A percentile compares a stretch with the other conserved stretches of the same genome.
Conservation (phyloP, 2,797 vertebrate genomes). For the Microctenopoma steveboyesi region DNA sequence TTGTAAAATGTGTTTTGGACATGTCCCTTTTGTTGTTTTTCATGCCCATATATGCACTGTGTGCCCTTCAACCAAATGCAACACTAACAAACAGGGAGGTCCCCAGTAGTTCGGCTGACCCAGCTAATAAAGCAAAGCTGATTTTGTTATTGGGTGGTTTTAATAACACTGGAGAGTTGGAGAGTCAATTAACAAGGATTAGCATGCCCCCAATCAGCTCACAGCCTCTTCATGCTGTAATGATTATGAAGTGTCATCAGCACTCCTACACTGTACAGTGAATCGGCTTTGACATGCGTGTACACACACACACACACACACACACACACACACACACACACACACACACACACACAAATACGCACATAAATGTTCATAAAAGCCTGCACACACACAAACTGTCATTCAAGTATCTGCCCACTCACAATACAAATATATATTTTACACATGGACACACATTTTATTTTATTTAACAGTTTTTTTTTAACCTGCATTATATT, state of each 20-base stretch:
- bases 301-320: slow-evolving; percentile 6
- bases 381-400: not conserved
- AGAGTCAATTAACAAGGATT: slow-evolving; percentile 82
- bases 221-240: slow-evolving; percentile 74
- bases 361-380: not conserved
- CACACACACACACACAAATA: slow-evolving; percentile 1
- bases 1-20: not conserved
- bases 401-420: slow-evolving; percentile 4
- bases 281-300: slow-evolving; percentile 51
- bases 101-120: slow-evolving; percentile 62
- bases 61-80: slow-evolving; percentile 41
- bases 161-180: slow-evolving; percentile 74
- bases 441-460: not conserved
- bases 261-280: slow-evolving; percentile 70
- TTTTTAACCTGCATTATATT: no score
- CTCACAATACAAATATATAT: not conserved
- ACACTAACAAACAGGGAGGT: slow-evolving; percentile 43
- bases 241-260: slow-evolving; percentile 77
- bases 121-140: slow-evolving; percentile 72
- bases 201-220: slow-evolving; percentile 75
- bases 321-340: not conserved
- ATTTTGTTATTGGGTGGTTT: slow-evolving; percentile 75
- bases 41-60: not conserved
- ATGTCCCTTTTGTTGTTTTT: not conserved
- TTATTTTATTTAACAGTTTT: not conserved